phyloP scores from a whole-genome alignment of 2,113 vertebrate species.

The Cryptotis parvus region DNA sequence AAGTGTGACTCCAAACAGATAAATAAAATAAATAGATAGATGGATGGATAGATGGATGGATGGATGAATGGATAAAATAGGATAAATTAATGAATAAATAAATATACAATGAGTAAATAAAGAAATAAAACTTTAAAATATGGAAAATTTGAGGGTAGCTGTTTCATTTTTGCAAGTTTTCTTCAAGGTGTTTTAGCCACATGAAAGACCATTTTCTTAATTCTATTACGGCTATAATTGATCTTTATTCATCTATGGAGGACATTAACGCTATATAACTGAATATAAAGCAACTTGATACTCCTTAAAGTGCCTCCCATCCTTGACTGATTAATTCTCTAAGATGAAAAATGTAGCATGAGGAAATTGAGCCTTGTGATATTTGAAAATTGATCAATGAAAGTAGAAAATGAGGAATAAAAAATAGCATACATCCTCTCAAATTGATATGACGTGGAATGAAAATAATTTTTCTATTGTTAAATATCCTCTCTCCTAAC shows the following conservation, averaged over 20 bases:
- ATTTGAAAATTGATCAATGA: neutral
- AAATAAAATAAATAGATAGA: no score
- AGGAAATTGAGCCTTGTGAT: neutral
- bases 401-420: neutral
- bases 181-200: slow-evolving; percentile 20
- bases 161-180: neutral
- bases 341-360: neutral
- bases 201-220: neutral
- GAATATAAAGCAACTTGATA: neutral
- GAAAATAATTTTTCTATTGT: neutral
- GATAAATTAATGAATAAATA: no score
- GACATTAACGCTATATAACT: neutral
- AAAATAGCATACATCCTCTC: neutral
- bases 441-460: neutral
- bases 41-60: no score
- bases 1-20: no score
- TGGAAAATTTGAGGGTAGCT: no score
- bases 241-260: neutral
- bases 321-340: neutral
- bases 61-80: no score
- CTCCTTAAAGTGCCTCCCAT: neutral
- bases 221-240: neutral
- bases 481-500: neutral
- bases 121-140: no score
- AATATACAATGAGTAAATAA: no score